Evolutionary conservation across 2,888 invertebrate genomes (phyloP).

Genomic region (Meloe dianella): DNA sequence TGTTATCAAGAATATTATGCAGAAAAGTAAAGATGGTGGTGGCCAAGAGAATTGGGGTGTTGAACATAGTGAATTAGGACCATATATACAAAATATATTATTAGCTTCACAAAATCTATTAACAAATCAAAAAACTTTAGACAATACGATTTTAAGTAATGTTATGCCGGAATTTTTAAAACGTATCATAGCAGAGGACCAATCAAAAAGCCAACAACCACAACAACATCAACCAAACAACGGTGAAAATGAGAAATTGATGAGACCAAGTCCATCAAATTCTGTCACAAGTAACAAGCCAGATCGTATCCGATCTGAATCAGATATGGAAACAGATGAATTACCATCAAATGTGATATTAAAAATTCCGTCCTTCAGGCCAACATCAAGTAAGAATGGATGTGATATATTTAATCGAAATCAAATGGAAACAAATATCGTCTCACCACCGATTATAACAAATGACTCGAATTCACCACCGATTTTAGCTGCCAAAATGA

Average conservation of each 20-base stretch:
- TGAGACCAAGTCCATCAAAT: conserved; percentile 58
- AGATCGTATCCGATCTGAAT: conserved; percentile 47
- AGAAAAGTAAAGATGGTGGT: conserved; percentile 58
- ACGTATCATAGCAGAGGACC: conserved; percentile 32
- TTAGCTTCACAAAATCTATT: conserved; percentile 54
- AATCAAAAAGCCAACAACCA: conserved; percentile 37
- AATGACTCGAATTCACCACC: conserved; percentile 66
- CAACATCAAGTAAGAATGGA: conserved; percentile 62
- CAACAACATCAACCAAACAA: conserved; percentile 48
- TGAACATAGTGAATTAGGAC: conserved; percentile 54
- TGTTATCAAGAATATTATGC: conserved; percentile 62
- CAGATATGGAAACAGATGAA: conserved; percentile 62
- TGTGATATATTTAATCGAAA: conserved; percentile 58
- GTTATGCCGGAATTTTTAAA: conserved; percentile 62
- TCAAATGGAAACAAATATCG: conserved; percentile 50
- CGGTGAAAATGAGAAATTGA: conserved; percentile 52
- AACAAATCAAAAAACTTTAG: conserved; percentile 49
- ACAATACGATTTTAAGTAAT: conserved; percentile 54
- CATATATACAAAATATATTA: conserved; percentile 64
- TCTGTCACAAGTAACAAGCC: conserved; percentile 55
- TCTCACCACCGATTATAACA: conserved; percentile 60
- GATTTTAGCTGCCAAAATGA: conserved; percentile 64
- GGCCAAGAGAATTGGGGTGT: conserved; percentile 54
- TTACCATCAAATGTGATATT: conserved; percentile 78
- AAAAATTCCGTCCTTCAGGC: conserved; percentile 92